phyloP scores from a whole-genome alignment of 2,797 vertebrate species.

The Cossypha niveicapilla region DNA sequence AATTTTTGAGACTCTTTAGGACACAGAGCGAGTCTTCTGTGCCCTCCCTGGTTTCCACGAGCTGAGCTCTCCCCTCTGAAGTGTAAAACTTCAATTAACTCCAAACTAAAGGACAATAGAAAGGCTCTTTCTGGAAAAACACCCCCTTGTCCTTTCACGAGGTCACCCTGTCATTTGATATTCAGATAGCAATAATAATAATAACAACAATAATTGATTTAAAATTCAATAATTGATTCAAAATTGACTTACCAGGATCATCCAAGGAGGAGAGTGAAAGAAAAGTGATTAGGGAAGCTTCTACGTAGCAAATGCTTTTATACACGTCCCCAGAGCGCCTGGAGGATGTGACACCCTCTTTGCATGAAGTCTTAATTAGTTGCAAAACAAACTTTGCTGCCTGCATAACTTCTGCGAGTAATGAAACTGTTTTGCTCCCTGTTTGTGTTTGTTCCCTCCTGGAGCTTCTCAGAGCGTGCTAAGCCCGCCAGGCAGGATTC shows the following conservation, averaged over 20 bases:
- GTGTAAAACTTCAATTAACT: neutral
- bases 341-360: slow-evolving; percentile 63
- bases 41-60: neutral
- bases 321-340: slow-evolving; percentile 33
- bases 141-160: neutral
- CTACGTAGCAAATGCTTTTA: slow-evolving; percentile 56
- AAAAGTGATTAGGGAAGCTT: slow-evolving; percentile 22
- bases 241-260: slow-evolving; percentile 44
- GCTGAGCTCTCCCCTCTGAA: neutral
- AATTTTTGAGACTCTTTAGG: neutral
- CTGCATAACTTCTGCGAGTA: slow-evolving; percentile 49
- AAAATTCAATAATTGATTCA: slow-evolving; percentile 2
- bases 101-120: neutral
- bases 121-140: neutral
- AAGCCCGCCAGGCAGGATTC: neutral
- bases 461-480: neutral
- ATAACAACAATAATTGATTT: neutral
- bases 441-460: slow-evolving; percentile 7
- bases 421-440: slow-evolving; percentile 61
- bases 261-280: slow-evolving; percentile 40
- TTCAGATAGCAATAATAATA: neutral
- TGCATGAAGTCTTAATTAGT: slow-evolving; percentile 60
- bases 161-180: neutral
- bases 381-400: slow-evolving; percentile 64
- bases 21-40: neutral